Percentiles rank a stretch among this genome's conserved stretches.
Evolutionary conservation across 2,797 vertebrate species (phyloP).

Genomic region (Enteromius unitaeniatus): DNA sequence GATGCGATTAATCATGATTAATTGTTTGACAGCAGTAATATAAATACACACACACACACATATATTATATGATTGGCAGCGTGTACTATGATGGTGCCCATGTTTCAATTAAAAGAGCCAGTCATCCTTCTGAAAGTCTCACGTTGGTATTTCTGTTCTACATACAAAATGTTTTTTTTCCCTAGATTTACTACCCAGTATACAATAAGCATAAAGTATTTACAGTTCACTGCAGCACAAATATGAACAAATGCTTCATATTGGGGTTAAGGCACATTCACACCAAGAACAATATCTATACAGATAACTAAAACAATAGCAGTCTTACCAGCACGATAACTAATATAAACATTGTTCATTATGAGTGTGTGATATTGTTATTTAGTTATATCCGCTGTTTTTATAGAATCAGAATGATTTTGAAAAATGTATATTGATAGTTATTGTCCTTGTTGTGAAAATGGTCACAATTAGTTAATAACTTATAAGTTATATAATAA

Average conservation of each 20-base stretch:
- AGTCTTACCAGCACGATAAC: neutral
- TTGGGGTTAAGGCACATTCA: neutral
- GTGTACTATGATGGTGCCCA: neutral
- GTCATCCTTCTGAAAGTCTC: neutral
- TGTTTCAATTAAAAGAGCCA: neutral
- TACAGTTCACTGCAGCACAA: neutral
- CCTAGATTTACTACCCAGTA: neutral
- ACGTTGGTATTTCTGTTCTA: neutral
- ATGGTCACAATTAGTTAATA: neutral
- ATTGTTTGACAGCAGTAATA: too few species aligned
- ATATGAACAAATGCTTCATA: neutral
- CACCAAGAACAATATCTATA: neutral
- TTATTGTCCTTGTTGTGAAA: neutral
- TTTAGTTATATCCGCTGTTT: neutral
- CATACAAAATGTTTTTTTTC: neutral
- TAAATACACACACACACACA: too few species aligned
- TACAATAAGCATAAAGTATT: neutral
- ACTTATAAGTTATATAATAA: too few species aligned
- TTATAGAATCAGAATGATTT: neutral
- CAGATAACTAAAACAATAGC: neutral
- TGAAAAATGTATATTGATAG: neutral
- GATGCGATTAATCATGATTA: too few species aligned
- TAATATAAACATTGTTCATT: neutral
- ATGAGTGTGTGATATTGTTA: neutral
- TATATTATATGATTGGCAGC: neutral